Evolutionary conservation across 1,140 invertebrate species (phyloP).

Genomic region (Cyrtorhinus lividipennis): DNA sequence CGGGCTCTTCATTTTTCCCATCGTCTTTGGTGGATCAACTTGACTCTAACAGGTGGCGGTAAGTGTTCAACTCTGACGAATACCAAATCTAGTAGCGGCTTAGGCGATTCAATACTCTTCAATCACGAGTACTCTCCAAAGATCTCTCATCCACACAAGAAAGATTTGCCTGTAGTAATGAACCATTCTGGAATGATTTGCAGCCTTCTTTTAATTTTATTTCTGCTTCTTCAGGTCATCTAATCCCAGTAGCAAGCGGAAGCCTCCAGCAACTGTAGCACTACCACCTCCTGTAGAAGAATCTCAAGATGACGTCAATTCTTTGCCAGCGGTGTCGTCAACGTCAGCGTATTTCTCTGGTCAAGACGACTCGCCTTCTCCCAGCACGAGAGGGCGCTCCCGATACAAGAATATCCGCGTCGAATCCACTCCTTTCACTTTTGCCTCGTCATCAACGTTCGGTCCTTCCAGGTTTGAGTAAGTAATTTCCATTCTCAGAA

Average conservation of each 20-base stretch:
- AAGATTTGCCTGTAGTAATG: too few species aligned
- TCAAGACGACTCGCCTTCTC: background rate
- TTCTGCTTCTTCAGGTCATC: too few species aligned
- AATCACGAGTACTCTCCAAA: too few species aligned
- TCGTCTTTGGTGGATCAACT: constrained; percentile 22
- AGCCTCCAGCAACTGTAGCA: background rate
- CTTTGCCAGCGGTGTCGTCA: background rate
- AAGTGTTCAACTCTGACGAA: constrained; percentile 10
- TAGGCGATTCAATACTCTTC: too few species aligned
- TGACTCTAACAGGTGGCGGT: constrained; percentile 22
- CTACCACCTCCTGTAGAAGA: background rate
- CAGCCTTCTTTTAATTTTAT: too few species aligned
- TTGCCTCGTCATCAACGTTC: background rate
- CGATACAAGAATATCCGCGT: constrained; percentile 12
- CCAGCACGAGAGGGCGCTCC: background rate
- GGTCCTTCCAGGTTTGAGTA: background rate
- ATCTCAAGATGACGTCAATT: constrained; percentile 1
- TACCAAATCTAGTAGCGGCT: too few species aligned
- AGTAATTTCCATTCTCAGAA: too few species aligned
- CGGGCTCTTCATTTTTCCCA: constrained; percentile 20
- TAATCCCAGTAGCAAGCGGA: constrained; percentile 1
- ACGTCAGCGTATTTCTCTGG: constrained; percentile 10
- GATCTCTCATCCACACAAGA: too few species aligned
- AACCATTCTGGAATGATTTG: too few species aligned
- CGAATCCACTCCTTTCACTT: constrained; percentile 6